Evolutionary conservation across 1,140 invertebrate genomes (phyloP).

Genomic region (Sycophaga agraensis): DNA sequence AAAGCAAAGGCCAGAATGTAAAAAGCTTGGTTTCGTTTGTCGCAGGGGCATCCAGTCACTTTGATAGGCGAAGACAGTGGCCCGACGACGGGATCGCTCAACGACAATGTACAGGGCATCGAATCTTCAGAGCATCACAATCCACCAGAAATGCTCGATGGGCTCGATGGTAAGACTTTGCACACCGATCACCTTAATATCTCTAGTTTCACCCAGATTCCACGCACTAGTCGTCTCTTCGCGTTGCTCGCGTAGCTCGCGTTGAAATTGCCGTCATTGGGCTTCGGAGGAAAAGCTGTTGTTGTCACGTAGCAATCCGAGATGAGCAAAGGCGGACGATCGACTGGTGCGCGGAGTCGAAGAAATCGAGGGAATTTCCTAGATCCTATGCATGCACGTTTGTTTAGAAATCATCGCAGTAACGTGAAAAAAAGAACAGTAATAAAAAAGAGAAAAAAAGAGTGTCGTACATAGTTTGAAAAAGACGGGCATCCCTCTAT

Average conservation of each 20-base stretch:
- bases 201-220: slow-evolving; percentile 34
- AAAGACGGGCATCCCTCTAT: slow-evolving; percentile 57
- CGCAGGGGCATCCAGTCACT: slow-evolving; percentile 51
- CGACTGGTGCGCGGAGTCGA: slow-evolving; percentile 44
- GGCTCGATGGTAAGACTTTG: slow-evolving; percentile 57
- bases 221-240: slow-evolving; percentile 35
- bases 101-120: slow-evolving; percentile 49
- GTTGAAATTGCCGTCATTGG: not conserved
- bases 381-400: slow-evolving; percentile 53
- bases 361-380: slow-evolving; percentile 53
- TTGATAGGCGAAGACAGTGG: slow-evolving; percentile 50
- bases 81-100: slow-evolving; percentile 46
- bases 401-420: slow-evolving; percentile 49
- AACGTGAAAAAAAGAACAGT: slow-evolving; percentile 20
- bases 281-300: no score
- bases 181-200: slow-evolving; percentile 25
- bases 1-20: no score
- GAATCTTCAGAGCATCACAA: slow-evolving; percentile 55
- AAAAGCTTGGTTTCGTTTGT: no score
- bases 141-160: slow-evolving; percentile 56
- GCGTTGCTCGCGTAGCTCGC: not conserved
- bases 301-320: no score
- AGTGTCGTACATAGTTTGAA: slow-evolving; percentile 50
- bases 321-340: no score
- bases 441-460: slow-evolving; percentile 26